A percentile compares a stretch with the other conserved stretches of the same genome.
These are phyloP conservation scores for Passerina amoena DNA, from an alignment of 2,113 vertebrate genomes.

Conservation along the genomic window DNA sequence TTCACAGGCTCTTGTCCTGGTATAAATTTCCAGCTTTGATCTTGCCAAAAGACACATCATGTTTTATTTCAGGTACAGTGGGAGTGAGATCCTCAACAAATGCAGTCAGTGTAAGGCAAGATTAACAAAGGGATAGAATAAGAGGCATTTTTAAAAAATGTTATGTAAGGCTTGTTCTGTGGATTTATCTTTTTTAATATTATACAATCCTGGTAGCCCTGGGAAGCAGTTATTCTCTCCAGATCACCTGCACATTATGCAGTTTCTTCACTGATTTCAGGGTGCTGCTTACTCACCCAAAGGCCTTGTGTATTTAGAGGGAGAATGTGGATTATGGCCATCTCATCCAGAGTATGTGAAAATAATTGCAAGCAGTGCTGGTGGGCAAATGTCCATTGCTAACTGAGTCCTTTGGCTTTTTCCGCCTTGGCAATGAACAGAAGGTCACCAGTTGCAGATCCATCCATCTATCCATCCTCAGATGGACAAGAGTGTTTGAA, in stretches of 20 bases:
- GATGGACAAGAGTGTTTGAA: background rate
- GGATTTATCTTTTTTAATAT: background rate
- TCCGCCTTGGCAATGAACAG: background rate
- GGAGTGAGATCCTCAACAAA: background rate
- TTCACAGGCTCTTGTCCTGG: background rate
- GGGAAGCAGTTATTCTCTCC: background rate
- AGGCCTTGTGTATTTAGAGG: background rate
- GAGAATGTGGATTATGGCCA: background rate
- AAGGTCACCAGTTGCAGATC: background rate
- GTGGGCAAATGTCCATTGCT: background rate
- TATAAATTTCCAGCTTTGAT: background rate
- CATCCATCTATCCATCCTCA: background rate
- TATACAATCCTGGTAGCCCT: background rate
- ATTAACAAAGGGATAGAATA: background rate
- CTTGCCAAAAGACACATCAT: background rate
- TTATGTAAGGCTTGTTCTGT: background rate
- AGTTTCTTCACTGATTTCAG: background rate
- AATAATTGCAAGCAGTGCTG: background rate
- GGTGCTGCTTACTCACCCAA: background rate
- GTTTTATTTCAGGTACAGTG: background rate
- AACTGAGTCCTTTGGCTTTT: background rate
- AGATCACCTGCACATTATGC: background rate
- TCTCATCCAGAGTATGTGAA: background rate
- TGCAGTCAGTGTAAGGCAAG: background rate
- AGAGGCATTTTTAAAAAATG: background rate